phyloP scores from a whole-genome alignment of 2,888 invertebrate species.

The Tryphoninae sp. region DNA sequence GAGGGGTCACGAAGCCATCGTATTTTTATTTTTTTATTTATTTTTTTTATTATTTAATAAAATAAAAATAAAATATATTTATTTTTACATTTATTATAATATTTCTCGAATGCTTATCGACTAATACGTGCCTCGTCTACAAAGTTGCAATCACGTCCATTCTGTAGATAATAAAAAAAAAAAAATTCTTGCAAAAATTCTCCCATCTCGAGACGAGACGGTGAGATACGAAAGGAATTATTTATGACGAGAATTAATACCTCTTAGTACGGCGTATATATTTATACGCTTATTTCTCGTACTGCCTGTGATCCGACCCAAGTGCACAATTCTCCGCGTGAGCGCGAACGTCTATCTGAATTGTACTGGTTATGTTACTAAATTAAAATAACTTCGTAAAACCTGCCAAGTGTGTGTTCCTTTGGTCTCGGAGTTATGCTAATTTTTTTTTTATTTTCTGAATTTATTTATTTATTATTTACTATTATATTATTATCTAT shows the following conservation, averaged over 20 bases:
- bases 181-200: background rate
- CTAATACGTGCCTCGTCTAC: background rate
- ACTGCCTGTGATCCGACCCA: background rate
- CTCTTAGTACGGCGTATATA: slow-evolving; percentile 9
- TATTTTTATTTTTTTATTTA: background rate
- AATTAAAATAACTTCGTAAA: slow-evolving; percentile 35
- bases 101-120: background rate
- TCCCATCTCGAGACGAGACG: background rate
- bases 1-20: slow-evolving; percentile 17
- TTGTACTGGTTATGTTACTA: slow-evolving; percentile 25
- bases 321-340: background rate
- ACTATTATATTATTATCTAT: no score
- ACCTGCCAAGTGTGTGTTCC: background rate
- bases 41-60: background rate
- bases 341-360: slow-evolving; percentile 2
- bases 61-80: background rate
- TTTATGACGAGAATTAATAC: slow-evolving; percentile 21
- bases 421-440: no score
- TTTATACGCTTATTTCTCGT: background rate
- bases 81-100: background rate
- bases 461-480: no score
- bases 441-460: background rate
- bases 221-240: slow-evolving; percentile 14
- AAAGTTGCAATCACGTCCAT: slow-evolving; percentile 15
- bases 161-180: background rate